Evolutionary conservation across 1,140 invertebrate species (phyloP).

Genomic region (Fopius arisanus): DNA sequence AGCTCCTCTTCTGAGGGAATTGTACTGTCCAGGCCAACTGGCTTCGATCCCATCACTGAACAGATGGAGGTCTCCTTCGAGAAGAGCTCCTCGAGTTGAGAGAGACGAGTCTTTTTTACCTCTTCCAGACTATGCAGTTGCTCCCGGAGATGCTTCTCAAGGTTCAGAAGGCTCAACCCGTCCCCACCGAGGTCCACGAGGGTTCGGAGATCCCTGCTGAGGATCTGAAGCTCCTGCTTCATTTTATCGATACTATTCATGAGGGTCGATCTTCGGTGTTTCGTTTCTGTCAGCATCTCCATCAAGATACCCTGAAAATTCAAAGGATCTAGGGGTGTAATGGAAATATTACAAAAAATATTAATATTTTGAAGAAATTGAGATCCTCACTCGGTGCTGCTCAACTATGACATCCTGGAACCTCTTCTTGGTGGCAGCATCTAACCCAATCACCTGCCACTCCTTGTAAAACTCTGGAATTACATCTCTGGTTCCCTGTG

Average conservation of each 20-base stretch:
- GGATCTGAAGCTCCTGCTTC: neutral
- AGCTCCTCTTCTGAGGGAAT: constrained; percentile 66
- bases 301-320: neutral
- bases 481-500: neutral
- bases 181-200: neutral
- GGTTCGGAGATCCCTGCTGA: neutral
- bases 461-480: neutral
- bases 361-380: neutral
- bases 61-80: constrained; percentile 44
- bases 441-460: neutral
- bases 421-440: neutral
- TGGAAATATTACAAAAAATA: neutral
- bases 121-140: neutral
- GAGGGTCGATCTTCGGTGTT: neutral
- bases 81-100: neutral
- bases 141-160: neutral
- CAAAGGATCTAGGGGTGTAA: neutral
- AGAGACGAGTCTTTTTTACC: neutral
- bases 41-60: constrained; percentile 39
- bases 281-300: neutral
- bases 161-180: neutral
- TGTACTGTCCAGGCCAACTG: constrained; percentile 35
- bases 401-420: neutral
- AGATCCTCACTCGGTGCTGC: neutral
- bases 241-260: neutral